Evolutionary conservation across 1,140 invertebrate species (phyloP), one percentile per base, ranked within the genome.

Genomic region (Diachasmimorpha longicaudata): DNA sequence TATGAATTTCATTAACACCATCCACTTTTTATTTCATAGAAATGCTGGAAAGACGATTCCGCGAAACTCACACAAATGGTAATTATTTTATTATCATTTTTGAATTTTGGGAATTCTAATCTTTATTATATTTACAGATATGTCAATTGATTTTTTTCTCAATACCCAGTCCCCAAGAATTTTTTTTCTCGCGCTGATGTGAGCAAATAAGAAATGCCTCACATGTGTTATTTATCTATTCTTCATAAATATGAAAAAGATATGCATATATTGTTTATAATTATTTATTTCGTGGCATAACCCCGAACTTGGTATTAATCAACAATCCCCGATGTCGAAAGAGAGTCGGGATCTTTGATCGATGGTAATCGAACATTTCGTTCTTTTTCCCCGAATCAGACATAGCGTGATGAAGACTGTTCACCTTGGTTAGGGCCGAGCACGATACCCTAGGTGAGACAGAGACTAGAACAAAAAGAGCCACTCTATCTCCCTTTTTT

Each of bases 321-420:
- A 10, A 6, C 58, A 6, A 23, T 10, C 11, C 16, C 58, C 19
- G 16, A 70, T 39, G 8, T 70, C 19, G 31, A 39, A 70, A 66
- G 25, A 68, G 8, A 21, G 14, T 25, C 25, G 25, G 25, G 58
- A 19, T 25, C 9, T 75, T 70, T 75, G 74, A 75, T 75, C 67
- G 68, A 75, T 75, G 74, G 46, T 70, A 52, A 75, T 75, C 67
- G 67, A 75, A 70, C 46, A 48, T 14, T 11, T 48, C n/a, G 11
- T 16, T 48, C 46, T 14, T 48, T 14, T 16, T 16, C 46, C 37
- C 10, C 72, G 58, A 67, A 42, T 46, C 21, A 19, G 46, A 48
- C 4, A 11, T 48, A 48, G 46, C 46, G 46, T 21, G 23, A 63
- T 31, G 19, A 63, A 63, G 9, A 11, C 25, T 31, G 11, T n/a